Evolutionary conservation across 2,888 invertebrate genomes (phyloP), one percentile per base, ranked within the genome.

Genomic region (Cephus runcator): DNA sequence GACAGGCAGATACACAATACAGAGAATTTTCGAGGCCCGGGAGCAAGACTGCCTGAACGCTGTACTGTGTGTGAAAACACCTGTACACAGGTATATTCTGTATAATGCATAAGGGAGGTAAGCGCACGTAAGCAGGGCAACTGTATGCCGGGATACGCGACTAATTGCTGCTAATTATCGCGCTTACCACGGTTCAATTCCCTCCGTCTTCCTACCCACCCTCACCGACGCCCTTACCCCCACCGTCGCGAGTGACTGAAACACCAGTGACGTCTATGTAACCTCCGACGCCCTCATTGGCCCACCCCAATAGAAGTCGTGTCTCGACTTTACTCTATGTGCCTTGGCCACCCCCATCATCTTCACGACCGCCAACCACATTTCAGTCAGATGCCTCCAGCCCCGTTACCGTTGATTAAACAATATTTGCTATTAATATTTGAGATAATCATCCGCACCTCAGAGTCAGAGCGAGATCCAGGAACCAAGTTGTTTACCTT

Each of bases 341-440:
- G 73, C 69, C 73, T 77, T 77, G 74, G 77, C 77, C 75, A 69
- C 75, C 75, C 77, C 75, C 69, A 75, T 75, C 34, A 33, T 77
- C 23, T 56, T 71, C 77, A 75, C 36, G n/a, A n/a, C 74, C 74
- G 11, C 36, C 36, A 35, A 34, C 74, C 34, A 34, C 9, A 30
- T 74, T 74, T 23, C 74, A 15, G 35, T 34, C 68, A 35, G 79
- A 36, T 79, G 69, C 69, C 76, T 68, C 69, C 73, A 68, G 76
- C 82, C 84, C 83, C 85, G 87, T 88, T 87, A 87, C 85, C 56
- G 88, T 88, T 89, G 90, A 90, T 90, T 89, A 88, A 90, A 88
- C 89, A 89, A 89, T 89, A 90, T 90, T 90, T 89, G 88, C 87
- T 84, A 88, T 90, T 90, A 90, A 90, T 89, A 89, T 90, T 90